Percentiles rank a stretch among this genome's conserved stretches.
These are phyloP conservation scores for Pyxicephalus adspersus DNA, from an alignment of 2,113 vertebrate genomes.

Conservation along the genomic window DNA sequence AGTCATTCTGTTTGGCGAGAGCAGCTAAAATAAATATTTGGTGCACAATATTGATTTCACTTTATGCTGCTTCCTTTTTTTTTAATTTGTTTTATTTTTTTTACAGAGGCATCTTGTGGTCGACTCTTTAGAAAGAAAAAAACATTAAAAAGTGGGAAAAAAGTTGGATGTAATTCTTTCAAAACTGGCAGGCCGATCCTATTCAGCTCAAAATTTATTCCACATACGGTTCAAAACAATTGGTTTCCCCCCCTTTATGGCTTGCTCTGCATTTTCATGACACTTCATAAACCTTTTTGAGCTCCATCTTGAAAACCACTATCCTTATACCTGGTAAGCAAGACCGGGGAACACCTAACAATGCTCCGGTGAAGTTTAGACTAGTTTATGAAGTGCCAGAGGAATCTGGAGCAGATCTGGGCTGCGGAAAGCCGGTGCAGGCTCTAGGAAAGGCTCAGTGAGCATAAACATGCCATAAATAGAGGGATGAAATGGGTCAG, in stretches of 20 bases:
- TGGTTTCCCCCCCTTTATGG: slow-evolving; percentile 42
- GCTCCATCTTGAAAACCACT: slow-evolving; percentile 53
- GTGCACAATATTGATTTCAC: slow-evolving; percentile 14
- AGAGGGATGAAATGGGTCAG: slow-evolving; percentile 43
- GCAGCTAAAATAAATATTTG: background rate
- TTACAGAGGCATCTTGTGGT: slow-evolving; percentile 48
- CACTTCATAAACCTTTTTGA: slow-evolving; percentile 53
- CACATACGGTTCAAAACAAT: slow-evolving; percentile 55
- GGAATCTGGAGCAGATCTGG: slow-evolving; percentile 34
- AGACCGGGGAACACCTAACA: background rate
- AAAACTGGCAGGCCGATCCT: slow-evolving; percentile 30
- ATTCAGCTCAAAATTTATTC: slow-evolving; percentile 48
- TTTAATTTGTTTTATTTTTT: too few species aligned
- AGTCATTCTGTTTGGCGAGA: background rate
- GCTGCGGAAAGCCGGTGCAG: slow-evolving; percentile 21
- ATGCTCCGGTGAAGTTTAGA: slow-evolving; percentile 37
- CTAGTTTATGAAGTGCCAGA: slow-evolving; percentile 26
- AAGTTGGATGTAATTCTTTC: slow-evolving; percentile 37
- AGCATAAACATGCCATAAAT: slow-evolving; percentile 44
- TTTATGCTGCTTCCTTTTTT: background rate
- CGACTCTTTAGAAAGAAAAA: background rate
- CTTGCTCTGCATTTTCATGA: slow-evolving; percentile 48
- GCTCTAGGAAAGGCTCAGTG: slow-evolving; percentile 46
- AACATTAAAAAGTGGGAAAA: background rate
- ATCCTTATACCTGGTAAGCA: slow-evolving; percentile 43